Conservation (phyloP, 2,888 invertebrate genomes). For the Stenchaetothrips biformis region DNA sequence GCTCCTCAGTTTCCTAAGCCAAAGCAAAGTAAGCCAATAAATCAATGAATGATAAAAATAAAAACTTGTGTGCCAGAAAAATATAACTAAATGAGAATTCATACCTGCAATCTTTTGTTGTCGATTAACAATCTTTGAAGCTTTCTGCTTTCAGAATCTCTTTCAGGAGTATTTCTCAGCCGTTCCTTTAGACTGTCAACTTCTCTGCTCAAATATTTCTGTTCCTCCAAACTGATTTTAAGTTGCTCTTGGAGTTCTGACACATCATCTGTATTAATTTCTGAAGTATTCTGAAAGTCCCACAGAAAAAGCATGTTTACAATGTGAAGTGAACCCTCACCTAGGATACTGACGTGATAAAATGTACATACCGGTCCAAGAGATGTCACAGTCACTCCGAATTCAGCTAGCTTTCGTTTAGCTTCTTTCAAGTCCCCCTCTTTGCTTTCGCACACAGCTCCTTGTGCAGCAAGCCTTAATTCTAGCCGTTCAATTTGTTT, state of each 20-base stretch:
- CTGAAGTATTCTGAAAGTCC: constrained; percentile 33
- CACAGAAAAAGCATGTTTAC: not conserved
- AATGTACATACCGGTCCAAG: not conserved
- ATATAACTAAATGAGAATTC: not conserved
- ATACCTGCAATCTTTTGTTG: constrained; percentile 36
- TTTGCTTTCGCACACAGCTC: not conserved
- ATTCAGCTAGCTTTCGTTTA: not conserved
- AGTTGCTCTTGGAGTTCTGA: constrained; percentile 41
- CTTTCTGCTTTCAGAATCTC: constrained; percentile 37
- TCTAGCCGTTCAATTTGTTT: constrained; percentile 50
- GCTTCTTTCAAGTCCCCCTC: constrained; percentile 5
- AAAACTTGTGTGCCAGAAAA: not conserved
- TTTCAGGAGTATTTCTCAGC: constrained; percentile 39
- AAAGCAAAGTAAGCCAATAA: not conserved
- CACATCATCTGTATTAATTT: constrained; percentile 34
- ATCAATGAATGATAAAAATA: not conserved
- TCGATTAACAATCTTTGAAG: constrained; percentile 43
- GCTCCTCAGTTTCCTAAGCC: not conserved
- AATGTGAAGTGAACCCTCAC: not conserved
- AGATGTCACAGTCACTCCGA: constrained; percentile 3
- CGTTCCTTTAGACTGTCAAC: constrained; percentile 39
- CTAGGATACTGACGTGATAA: too few relatives aligned
- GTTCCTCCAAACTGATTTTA: constrained; percentile 41
- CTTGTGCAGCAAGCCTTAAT: not conserved
- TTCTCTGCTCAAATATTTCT: constrained; percentile 40